Evolutionary conservation across 2,113 vertebrate genomes (phyloP).

Genomic region (Psilopogon haemacephalus): DNA sequence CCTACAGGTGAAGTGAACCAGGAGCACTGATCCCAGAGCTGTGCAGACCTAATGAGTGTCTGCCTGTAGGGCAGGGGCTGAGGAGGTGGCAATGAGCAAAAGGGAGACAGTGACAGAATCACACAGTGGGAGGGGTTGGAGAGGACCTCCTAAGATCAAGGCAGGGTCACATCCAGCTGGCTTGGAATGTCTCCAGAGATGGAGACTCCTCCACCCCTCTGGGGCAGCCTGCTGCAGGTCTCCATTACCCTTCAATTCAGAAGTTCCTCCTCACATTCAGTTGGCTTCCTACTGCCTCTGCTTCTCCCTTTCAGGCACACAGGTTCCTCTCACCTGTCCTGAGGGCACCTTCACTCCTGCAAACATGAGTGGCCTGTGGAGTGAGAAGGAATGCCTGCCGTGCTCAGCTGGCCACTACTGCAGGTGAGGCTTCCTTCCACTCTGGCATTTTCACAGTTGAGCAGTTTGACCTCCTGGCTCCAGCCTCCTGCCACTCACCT

Average conservation of each 20-base stretch:
- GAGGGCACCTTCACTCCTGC: constrained; percentile 84
- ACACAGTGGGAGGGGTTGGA: too few species aligned
- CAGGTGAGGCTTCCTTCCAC: constrained; percentile 65
- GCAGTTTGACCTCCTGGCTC: not conserved
- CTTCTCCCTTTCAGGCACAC: constrained; percentile 72
- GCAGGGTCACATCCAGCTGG: too few species aligned
- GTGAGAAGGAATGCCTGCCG: constrained; percentile 81
- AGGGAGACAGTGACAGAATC: fast-evolving
- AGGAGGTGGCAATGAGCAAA: not conserved
- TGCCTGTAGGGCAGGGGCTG: not conserved
- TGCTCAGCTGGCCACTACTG: constrained; percentile 89
- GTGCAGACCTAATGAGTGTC: fast-evolving
- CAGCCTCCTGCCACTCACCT: too few species aligned
- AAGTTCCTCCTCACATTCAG: too few species aligned
- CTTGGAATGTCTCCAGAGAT: too few species aligned
- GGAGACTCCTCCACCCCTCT: too few species aligned
- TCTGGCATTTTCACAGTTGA: not conserved
- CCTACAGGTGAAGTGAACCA: constrained; percentile 77
- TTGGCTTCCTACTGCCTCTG: not conserved
- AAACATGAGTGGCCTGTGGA: constrained; percentile 76
- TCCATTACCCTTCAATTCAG: too few species aligned
- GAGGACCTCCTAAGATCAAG: too few species aligned
- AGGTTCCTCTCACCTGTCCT: constrained; percentile 81
- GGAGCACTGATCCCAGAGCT: not conserved
- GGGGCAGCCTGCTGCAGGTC: too few species aligned